Base-by-base conservation (phyloP, 2,113 vertebrate genomes). In the Hiodon tergisus region DNA sequence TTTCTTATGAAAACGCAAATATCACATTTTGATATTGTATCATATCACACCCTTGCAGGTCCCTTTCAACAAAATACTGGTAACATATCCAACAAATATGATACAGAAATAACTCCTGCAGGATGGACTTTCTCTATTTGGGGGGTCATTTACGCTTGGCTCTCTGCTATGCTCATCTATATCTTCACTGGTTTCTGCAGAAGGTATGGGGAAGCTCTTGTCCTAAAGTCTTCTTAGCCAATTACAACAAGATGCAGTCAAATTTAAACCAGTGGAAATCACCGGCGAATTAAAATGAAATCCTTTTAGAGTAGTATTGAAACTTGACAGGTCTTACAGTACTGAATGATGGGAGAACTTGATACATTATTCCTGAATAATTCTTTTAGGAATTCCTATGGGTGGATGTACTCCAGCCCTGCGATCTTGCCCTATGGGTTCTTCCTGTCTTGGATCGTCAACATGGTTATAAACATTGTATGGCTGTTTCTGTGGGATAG, bases 401-500 rank as follows among this genome's bases (percentile, higher is more conserved):
- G 76, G 55, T 79, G 80, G 77, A 78, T 81, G 79, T 82, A 78
- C 31, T 78, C 48, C 16, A 78, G 71, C 46, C 78, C 76, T 67
- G 76, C 78, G 72, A 78, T 91, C 72, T 79, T 91, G 77, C 87
- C 90, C 0, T 87, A 78, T 4, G 79, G 75, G 71, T 91, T 92
- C 83, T 89, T 89, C 67, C 60, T 87, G 1, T 83, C 79, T 75
- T 92, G 90, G 89, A 78, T 90, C 73, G 17, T 76, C 75, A 91
- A 85, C 83, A 81, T 92, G 86, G 68, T 86, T 81, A 6, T 92
- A 70, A 91, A 92, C 77, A 78, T 89, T n/a, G 76, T 55, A 0
- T 92, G 91, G 90, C 82, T 92, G 57, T 70, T 92, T 57, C 81
- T 92, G 73, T 92, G 90, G 90, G 90, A 91, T 63, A 78, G 83